Evolutionary conservation across 2,888 invertebrate genomes (phyloP).

Genomic region (Limnephilus auricula): DNA sequence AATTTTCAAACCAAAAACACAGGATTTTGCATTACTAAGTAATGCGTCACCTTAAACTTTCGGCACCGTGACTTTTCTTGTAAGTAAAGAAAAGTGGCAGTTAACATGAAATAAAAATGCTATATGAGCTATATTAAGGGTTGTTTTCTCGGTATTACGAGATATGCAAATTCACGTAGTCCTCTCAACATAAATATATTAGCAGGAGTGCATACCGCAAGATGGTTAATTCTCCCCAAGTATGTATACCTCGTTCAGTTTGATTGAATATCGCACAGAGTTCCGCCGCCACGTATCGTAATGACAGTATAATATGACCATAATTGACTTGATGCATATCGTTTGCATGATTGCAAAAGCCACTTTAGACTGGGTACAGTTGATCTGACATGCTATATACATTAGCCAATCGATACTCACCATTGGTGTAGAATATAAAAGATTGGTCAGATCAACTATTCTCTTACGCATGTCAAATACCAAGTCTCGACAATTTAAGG

Average conservation of each 20-base stretch:
- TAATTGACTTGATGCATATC: not conserved
- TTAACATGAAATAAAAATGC: not conserved
- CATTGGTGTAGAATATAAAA: not conserved
- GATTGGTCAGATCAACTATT: not conserved
- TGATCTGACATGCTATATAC: conserved; percentile 12
- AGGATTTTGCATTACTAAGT: too few relatives aligned
- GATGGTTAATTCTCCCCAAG: not conserved
- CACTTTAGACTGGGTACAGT: conserved; percentile 9
- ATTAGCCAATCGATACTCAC: conserved; percentile 17
- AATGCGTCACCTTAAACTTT: too few relatives aligned
- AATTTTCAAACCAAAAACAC: too few relatives aligned
- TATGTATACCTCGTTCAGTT: not conserved
- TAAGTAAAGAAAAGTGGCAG: not conserved
- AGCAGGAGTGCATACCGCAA: not conserved
- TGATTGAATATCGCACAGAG: not conserved
- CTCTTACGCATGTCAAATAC: not conserved
- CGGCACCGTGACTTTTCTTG: too few relatives aligned
- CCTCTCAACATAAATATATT: not conserved
- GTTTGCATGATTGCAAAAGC: conserved; percentile 9
- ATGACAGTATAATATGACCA: not conserved
- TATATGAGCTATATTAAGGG: not conserved
- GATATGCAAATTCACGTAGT: not conserved
- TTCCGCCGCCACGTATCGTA: not conserved
- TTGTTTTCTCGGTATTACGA: not conserved
- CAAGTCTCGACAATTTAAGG: too few relatives aligned